A percentile compares a stretch with the other conserved stretches of the same genome.
These are phyloP conservation scores for Apamea anceps DNA, from an alignment of 2,888 invertebrate species.

Conservation along the genomic window DNA sequence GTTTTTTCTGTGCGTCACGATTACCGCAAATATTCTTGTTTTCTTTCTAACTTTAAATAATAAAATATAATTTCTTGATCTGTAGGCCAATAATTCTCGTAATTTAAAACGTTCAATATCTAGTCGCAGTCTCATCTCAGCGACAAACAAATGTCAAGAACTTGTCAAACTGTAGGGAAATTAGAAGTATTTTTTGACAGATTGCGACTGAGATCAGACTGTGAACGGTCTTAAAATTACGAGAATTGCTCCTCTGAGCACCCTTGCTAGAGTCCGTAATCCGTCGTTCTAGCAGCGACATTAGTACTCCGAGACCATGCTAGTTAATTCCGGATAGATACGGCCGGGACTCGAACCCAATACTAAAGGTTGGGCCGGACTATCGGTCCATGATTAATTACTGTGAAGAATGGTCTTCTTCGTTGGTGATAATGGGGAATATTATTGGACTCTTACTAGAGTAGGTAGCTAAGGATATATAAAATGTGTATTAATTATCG, in stretches of 20 bases:
- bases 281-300: not conserved
- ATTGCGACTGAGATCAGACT: too few relatives aligned
- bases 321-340: constrained; percentile 28
- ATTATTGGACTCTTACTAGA: not conserved
- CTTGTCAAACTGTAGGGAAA: too few relatives aligned
- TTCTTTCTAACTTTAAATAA: not conserved
- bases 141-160: too few relatives aligned
- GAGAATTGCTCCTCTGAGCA: too few relatives aligned
- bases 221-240: too few relatives aligned
- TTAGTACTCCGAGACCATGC: constrained; percentile 20
- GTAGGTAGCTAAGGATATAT: not conserved
- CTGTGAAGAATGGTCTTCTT: not conserved
- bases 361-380: constrained; percentile 17
- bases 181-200: too few relatives aligned
- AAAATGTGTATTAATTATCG: too few relatives aligned
- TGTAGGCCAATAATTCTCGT: too few relatives aligned
- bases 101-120: too few relatives aligned
- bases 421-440: not conserved
- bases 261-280: constrained; percentile 7
- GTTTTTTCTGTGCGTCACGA: not conserved
- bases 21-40: not conserved
- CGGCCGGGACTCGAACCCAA: constrained; percentile 24
- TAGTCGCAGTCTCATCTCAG: too few relatives aligned
- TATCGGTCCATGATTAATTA: constrained; percentile 41
- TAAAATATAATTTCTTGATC: not conserved